Base-by-base conservation (phyloP, 2,113 vertebrate genomes). In the Trogon surrucura region DNA sequence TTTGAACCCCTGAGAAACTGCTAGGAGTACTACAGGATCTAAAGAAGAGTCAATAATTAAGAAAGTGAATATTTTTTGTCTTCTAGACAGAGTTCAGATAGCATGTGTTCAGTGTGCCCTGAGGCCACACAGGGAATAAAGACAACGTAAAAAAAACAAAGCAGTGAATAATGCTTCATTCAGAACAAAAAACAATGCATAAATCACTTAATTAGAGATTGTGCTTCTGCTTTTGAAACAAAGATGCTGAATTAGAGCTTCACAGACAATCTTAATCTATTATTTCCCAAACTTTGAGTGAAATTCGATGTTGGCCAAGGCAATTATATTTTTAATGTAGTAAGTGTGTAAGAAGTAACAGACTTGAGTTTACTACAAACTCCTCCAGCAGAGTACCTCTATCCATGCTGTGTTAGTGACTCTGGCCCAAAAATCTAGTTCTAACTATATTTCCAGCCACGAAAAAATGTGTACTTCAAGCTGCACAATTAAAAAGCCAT, bases 1-100 rank as follows among this genome's bases (percentile, higher is more conserved):
- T 75, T 16, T 45, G 47, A 90, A 85, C 20, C 7, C 9, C 22
- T 57, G 22, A 81, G n/a, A 81, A 72, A 71, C 41, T 44, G 56
- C 61, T 13, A 22, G 1, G 29, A 90, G 27, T 53, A 58, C 7
- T 47, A 88, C 0, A 0, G 29, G 21, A 22, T 44, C 19, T 41
- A 25, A 77, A 45, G 53, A 70, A 60, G 13, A 27, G 32, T 44
- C 45, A 22, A 6, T 69, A 69, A 84, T 89, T 71, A 92, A 70
- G 74, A 74, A 92, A 94, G 85, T 32, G 14, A 87, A 6, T 10
- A 16, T 66, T 85, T 77, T 79, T 56, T 56, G 41, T 61, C 54
- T 89, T 66, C 73, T 13, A 41, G 41, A 41, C 41, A 41, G 41
- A 41, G 41, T 41, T 41, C 9, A 66, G 47, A 82, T 66, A 65